Evolutionary conservation across 2,113 vertebrate species (phyloP), one percentile per base, ranked within the genome.

Genomic region (Corapipo altera): DNA sequence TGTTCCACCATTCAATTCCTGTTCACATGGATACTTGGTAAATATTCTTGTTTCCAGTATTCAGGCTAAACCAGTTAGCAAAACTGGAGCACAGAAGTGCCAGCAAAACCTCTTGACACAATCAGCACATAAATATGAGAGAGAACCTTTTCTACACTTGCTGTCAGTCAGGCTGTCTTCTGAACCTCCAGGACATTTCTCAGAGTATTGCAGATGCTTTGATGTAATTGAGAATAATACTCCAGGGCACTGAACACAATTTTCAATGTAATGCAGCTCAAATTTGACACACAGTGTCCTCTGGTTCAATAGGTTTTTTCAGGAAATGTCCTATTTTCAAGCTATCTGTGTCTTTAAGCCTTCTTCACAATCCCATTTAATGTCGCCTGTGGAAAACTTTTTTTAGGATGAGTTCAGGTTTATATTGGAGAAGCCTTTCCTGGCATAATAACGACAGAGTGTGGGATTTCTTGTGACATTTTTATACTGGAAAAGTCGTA

Each of bases 381-480:
- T 92, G 79, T 26, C 1, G 1, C 69, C 65, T 79, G 66, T 89
- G 64, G 69, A 78, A 91, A 89, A 55, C 12, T 57, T 77, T 75
- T 80, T 84, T 89, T 71, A 89, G 75, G 19, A 55, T 81, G 33
- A 96, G 24, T 65, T 93, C 46, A 74, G 44, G 33, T 92, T 85
- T 88, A 7, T 76, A 54, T n/a, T 69, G n/a, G 24, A 77, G 44
- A 71, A 94, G 39, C 12, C 18, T 92, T 86, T 94, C 22, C 64
- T 88, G 49, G 69, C 33, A 78, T 80, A 78, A 90, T 77, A 88
- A 93, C 74, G 83, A 71, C 30, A 89, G 83, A 22, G 35, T 75
- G 78, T 83, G 85, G 61, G 67, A 76, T 83, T 96, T 83, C 59
- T 83, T 67, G n/a, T 67, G 82, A 73, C 39, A 83, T 80, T 90